Evolutionary conservation across 2,797 vertebrate genomes (phyloP), one percentile per base, ranked within the genome.

Genomic region (Pterois miles): DNA sequence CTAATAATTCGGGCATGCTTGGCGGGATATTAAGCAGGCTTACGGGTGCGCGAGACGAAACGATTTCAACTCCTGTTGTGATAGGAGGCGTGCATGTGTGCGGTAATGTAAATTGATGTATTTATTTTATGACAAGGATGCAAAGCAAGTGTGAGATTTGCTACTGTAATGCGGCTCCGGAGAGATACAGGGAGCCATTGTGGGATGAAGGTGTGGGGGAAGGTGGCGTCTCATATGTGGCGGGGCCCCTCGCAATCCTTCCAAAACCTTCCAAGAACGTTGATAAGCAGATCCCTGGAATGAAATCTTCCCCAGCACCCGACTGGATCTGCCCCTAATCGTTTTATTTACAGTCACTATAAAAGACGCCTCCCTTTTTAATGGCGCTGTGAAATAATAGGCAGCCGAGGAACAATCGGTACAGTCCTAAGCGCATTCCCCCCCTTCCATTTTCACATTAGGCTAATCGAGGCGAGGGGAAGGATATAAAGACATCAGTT

Each of bases 381-480:
- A 95, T 95, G 94, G 94, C 46, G 76, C 87, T 71, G 90, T 93
- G 93, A 94, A 95, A 95, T 95, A 95, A 96, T 94, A 95, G 94
- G 93, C 91, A 89, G 93, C 91, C 36, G 50, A 95, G 92, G 95
- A 95, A 95, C 95, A 95, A 95, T 95, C 91, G 88, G 93, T 93
- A 94, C 91, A 92, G 94, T 95, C 93, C 94, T 95, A 95, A 95
- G 94, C 93, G 83, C 94, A 93, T 94, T 91, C 91, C 95, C 86
- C 40, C 87, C 88, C 78, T 92, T 91, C 91, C 94, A 97, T 97
- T 97, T 98, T 97, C 96, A 96, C 95, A 97, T 98, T 97, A 96
- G 88, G 80, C 94, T 96, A 95, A 95, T 97, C 95, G 96, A 96
- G 91, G 88, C 93, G 83, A 94, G 95, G 96, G 94, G 93, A 96